These are phyloP conservation scores for Cercopithecus neglectus DNA, from an alignment of 2,797 vertebrate genomes.

Conservation along the genomic window DNA sequence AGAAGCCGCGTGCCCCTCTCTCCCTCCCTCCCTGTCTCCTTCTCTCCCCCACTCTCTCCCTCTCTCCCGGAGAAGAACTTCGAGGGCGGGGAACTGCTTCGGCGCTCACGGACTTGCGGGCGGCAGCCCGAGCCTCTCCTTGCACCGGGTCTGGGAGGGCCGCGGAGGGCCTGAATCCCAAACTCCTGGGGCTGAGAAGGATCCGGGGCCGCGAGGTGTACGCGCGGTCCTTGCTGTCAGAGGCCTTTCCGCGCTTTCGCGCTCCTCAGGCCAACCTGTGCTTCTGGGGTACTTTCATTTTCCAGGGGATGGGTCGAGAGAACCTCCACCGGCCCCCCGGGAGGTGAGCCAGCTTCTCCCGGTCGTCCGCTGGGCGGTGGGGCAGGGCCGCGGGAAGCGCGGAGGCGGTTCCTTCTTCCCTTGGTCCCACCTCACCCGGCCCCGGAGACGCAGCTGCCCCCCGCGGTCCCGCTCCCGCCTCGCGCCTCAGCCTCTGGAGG, in stretches of 20 bases:
- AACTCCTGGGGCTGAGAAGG: background rate
- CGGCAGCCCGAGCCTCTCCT: background rate
- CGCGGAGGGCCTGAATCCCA: background rate
- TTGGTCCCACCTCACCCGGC: background rate
- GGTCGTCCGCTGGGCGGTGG: fast-evolving
- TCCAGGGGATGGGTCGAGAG: background rate
- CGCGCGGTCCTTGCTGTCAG: background rate
- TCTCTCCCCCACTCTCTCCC: too few relatives aligned
- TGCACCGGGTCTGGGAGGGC: background rate
- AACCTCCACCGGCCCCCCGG: fast-evolving
- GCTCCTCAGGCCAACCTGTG: background rate
- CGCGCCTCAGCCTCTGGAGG: background rate
- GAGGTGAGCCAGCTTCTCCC: background rate
- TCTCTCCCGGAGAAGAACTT: too few relatives aligned
- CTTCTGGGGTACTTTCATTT: background rate
- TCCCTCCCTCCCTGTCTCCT: background rate
- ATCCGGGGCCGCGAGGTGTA: fast-evolving
- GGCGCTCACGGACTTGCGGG: fast-evolving
- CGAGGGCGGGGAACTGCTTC: background rate
- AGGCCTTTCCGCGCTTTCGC: background rate
- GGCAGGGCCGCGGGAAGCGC: background rate
- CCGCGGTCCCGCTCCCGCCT: background rate
- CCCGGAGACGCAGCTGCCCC: background rate
- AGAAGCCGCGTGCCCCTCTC: background rate
- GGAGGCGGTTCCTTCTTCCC: background rate